Conservation (phyloP, 2,888 invertebrate species). For the Catocala fraxini region DNA sequence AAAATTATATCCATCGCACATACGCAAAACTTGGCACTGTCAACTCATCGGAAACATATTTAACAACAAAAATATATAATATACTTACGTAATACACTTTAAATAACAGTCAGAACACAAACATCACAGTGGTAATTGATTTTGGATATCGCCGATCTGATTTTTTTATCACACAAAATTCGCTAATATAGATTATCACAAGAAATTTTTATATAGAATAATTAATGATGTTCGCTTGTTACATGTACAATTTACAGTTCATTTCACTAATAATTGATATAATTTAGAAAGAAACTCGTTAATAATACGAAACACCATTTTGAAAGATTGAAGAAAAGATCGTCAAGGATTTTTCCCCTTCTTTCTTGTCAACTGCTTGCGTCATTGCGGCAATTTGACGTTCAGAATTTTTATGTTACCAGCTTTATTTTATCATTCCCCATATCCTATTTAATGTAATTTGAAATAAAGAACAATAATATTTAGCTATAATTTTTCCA, state of each 20-base stretch:
- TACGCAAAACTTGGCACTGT: slow-evolving; percentile 42
- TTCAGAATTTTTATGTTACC: slow-evolving; percentile 51
- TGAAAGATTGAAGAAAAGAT: slow-evolving; percentile 81
- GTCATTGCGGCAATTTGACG: slow-evolving; percentile 80
- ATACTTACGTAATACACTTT: slow-evolving; percentile 83
- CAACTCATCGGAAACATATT: slow-evolving; percentile 50
- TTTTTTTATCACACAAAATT: slow-evolving; percentile 50
- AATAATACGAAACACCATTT: slow-evolving; percentile 83
- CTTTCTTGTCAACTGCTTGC: slow-evolving; percentile 70
- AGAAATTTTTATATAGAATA: slow-evolving; percentile 58
- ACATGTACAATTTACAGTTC: slow-evolving; percentile 62
- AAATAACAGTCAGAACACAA: slow-evolving; percentile 78
- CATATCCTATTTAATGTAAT: no score
- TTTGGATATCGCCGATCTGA: slow-evolving; percentile 57
- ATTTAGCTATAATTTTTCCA: no score
- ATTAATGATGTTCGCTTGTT: slow-evolving; percentile 54
- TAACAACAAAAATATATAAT: slow-evolving; percentile 69
- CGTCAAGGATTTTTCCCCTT: slow-evolving; percentile 78
- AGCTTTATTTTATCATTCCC: slow-evolving; percentile 2
- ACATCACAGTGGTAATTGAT: slow-evolving; percentile 79
- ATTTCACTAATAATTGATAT: slow-evolving; percentile 71
- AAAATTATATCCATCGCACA: slow-evolving; percentile 21
- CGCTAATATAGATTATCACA: slow-evolving; percentile 56
- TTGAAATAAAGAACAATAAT: no score
- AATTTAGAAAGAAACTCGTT: slow-evolving; percentile 80